Evolutionary conservation across 2,888 invertebrate genomes (phyloP), one percentile per base, ranked within the genome.

Genomic region (Choristoneura rosaceana): DNA sequence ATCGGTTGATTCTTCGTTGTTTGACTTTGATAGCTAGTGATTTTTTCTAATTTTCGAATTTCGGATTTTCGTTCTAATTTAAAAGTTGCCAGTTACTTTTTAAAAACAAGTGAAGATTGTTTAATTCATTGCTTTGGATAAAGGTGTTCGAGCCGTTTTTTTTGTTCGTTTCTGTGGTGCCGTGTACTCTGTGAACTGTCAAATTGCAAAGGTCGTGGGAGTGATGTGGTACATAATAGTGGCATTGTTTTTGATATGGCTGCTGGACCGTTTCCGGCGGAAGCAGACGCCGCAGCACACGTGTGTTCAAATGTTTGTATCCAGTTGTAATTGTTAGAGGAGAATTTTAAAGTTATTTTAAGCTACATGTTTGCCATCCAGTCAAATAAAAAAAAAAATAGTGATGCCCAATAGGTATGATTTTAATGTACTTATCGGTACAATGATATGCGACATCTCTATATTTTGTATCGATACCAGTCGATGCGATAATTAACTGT

Each of bases 221-320:
- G 55, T 80, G 82, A 93, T 94, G 93, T 94, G 93, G 93, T 91
- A 85, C 79, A 81, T 91, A 80, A 83, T 90, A 76, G 85, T 89
- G 82, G 84, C 86, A 80, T 86, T 93, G 87, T 87, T 90, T 87
- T 80, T 92, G 84, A 85, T 93, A 88, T 94, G 93, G 93, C 86
- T 92, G 85, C 79, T 91, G 82, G 90, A 89, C 81, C 81, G 80
- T 78, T 87, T 91, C 89, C 90, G 93, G 76, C 90, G 91, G 91
- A 91, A 91, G 78, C 85, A 87, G 80, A 78, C 84, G 81, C 85
- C 86, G 82, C 81, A 88, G 74, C 92, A 92, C 83, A 88, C 86
- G 75, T 92, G 92, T 82, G 84, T 88, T 77, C 84, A 87, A 87
- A 89, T 91, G 93, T 93, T 87, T 45, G 93, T 93, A 92, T 85